A percentile compares a stretch with the other conserved stretches of the same genome.
phyloP scores from a whole-genome alignment of 2,113 vertebrate species.

The Pituophis catenifer region DNA sequence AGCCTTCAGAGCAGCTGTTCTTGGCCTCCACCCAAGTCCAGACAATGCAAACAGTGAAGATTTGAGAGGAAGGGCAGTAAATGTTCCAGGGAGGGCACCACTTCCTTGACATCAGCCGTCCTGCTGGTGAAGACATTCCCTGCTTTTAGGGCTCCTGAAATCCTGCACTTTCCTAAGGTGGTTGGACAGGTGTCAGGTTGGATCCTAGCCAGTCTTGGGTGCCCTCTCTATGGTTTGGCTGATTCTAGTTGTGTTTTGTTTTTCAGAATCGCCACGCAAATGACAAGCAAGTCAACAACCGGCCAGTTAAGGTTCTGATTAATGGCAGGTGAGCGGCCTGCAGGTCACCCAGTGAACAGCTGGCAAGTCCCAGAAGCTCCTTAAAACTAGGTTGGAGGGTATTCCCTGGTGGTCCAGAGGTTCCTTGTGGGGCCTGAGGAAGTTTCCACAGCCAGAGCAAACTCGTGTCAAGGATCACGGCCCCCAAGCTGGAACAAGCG shows the following conservation, averaged over 20 bases:
- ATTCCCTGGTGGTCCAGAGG: no score
- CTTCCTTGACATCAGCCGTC: neutral
- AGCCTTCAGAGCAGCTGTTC: neutral
- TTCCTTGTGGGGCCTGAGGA: neutral
- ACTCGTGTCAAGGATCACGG: neutral
- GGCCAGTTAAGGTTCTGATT: constrained; percentile 78
- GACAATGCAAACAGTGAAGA: neutral
- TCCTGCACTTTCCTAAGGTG: neutral
- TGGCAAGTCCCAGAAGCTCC: neutral
- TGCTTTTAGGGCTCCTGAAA: neutral
- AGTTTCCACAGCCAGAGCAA: neutral
- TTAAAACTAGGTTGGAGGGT: neutral
- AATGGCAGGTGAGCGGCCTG: constrained; percentile 80
- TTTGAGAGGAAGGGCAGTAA: neutral
- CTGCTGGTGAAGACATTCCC: neutral
- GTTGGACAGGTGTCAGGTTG: neutral
- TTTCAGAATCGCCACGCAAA: constrained; percentile 87
- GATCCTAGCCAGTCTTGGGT: neutral
- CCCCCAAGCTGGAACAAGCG: neutral
- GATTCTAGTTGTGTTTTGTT: constrained; percentile 12
- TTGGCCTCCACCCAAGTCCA: neutral
- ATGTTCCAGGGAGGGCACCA: neutral
- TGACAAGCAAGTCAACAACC: constrained; percentile 91
- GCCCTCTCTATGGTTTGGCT: constrained; percentile 8
- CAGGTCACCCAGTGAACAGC: neutral